Evolutionary conservation across 2,888 invertebrate genomes (phyloP).

Genomic region (Idaea dimidiata): DNA sequence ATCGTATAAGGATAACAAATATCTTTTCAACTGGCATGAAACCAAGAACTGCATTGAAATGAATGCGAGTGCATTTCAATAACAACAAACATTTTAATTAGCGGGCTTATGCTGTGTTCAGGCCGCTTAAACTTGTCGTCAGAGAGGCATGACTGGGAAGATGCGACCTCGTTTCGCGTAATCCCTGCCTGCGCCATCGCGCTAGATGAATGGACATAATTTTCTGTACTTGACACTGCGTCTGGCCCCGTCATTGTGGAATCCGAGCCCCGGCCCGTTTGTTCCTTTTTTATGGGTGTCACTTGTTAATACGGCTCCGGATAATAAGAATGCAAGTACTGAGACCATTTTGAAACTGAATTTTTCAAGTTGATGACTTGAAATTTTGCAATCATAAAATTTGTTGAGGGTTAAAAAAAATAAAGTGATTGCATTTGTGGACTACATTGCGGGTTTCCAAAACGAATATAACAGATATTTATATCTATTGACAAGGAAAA

Average conservation of each 20-base stretch:
- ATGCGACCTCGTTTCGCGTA: constrained; percentile 72
- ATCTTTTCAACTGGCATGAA: constrained; percentile 6
- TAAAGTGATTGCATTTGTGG: no score
- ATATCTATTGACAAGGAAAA: no score
- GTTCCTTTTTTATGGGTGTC: constrained; percentile 66
- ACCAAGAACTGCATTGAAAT: constrained; percentile 9
- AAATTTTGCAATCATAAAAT: not conserved
- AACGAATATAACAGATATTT: no score
- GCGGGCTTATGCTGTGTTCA: constrained; percentile 45
- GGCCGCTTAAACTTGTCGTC: constrained; percentile 58
- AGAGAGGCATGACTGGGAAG: constrained; percentile 56
- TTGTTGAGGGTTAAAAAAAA: no score
- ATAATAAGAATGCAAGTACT: not conserved
- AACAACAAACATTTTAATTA: constrained; percentile 50
- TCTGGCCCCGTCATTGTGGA: constrained; percentile 65
- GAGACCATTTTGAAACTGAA: not conserved
- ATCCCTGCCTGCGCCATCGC: constrained; percentile 56
- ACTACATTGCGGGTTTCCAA: no score
- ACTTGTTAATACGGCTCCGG: constrained; percentile 44
- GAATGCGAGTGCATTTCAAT: constrained; percentile 16
- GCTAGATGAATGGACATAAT: constrained; percentile 75
- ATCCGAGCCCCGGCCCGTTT: constrained; percentile 53
- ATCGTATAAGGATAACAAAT: not conserved
- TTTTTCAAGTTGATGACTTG: not conserved
- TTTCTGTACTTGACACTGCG: constrained; percentile 77